Evolutionary conservation across 1,140 invertebrate species (phyloP), one percentile per base, ranked within the genome.

Genomic region (Drosophila carrolli): DNA sequence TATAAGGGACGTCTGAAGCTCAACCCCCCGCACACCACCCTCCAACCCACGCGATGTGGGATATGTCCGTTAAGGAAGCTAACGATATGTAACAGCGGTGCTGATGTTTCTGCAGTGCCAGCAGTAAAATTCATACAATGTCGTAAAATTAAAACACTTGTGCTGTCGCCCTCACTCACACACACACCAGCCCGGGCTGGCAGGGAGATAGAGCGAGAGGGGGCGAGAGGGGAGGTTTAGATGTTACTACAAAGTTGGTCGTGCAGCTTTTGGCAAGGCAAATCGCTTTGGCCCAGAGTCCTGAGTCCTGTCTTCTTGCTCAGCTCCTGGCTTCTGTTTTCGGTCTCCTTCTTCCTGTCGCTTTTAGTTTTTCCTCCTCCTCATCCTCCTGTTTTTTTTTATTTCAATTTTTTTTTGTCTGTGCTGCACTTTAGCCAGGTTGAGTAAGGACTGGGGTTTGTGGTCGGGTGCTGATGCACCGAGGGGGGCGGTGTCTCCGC

Each of bases 71-170:
- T 86, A 86, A 86, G 83, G 83, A 86, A 88, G 80, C 84, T 88
- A 88, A 88, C 84, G 84, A 88, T 89, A 88, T 88, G 84, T 88
- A 88, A 83, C 84, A 89, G 84, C 84, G 84, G 84, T 84, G 88
- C 78, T 83, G 83, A 78, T 83, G 83, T 79, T 86, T 91, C 75
- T 88, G 88, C 88, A 84, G 83, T 91, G 88, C 88, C 88, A 84
- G 88, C 88, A 90, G 88, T 90, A 90, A 91, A 91, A 91, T 89
- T 91, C 88, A 91, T 91, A 91, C 88, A 91, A 91, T 91, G 88
- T 91, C 88, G 88, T 91, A 88, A 91, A 91, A 91, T 91, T 91
- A 91, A 91, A 91, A 91, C 88, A 91, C 88, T 91, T 91, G 82
- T 88, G 84, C 77, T 84, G 72, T 80, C 73, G 75, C 81, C 50